phyloP scores from a whole-genome alignment of 2,113 vertebrate species.

The Podiceps cristatus region DNA sequence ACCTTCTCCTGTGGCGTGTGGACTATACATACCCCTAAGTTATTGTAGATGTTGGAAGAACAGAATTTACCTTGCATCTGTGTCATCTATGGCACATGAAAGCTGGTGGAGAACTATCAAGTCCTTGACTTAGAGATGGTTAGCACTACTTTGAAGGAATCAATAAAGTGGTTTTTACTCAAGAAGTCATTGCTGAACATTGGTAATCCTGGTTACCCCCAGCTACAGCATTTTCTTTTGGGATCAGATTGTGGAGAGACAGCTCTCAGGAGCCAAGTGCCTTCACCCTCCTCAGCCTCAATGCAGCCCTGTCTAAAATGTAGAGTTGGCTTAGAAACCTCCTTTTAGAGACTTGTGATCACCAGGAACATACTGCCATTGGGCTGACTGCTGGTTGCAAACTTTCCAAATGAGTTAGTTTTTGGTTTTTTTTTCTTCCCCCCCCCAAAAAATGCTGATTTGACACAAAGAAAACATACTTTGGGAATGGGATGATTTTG shows the following conservation, averaged over 20 bases:
- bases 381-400: not conserved
- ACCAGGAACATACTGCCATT: not conserved
- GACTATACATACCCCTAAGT: not conserved
- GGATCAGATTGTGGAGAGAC: not conserved
- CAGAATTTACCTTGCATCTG: not conserved
- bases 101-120: not conserved
- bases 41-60: not conserved
- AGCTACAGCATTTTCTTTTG: not conserved
- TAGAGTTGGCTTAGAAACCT: not conserved
- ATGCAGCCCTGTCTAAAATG: not conserved
- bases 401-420: not conserved
- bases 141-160: not conserved
- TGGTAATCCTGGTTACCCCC: not conserved
- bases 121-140: not conserved
- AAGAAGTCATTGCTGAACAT: not conserved
- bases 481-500: conserved; percentile 36
- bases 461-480: not conserved
- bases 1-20: not conserved
- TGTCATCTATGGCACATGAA: not conserved
- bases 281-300: not conserved
- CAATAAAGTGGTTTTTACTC: not conserved
- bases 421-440: too few relatives aligned
- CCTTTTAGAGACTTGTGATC: not conserved
- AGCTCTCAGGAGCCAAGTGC: not conserved
- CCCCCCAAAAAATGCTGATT: not conserved